Evolutionary conservation across 2,113 vertebrate species (phyloP), one percentile per base, ranked within the genome.

Genomic region (Psittacus erithacus): DNA sequence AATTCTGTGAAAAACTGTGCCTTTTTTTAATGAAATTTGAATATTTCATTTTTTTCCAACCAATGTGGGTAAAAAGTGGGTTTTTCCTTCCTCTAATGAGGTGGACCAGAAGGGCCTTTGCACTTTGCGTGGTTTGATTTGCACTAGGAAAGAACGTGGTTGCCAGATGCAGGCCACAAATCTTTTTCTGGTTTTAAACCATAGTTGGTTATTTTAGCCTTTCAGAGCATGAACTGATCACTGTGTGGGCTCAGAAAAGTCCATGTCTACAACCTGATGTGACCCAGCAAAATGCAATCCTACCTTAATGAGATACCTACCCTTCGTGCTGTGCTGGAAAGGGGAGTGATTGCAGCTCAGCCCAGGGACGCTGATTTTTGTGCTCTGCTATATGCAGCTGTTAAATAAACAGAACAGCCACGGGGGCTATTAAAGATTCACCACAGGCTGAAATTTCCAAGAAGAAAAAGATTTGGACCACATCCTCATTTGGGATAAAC

Each of bases 71-170:
- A 93, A 89, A 91, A 94, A 85, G 8, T 11, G 24, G 18, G 38
- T 39, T 89, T 96, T 94, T 93, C 86, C 70, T 86, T 96, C 92
- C 92, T 67, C 86, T 89, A 69, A 87, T 38, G 69, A 92, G 87
- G 12, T 79, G 88, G 92, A 93, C 62, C 57, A 91, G 49, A 82
- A 93, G n/a, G 31, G 41, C 74, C 77, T 82, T 87, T 85, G 65
- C 71, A 33, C 22, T 41, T 25, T 43, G 65, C 2, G 57, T 79
- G 77, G 81, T 73, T 91, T 95, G 92, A 97, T 96, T 96, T 96
- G 92, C 88, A 94, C 92, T 93, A 83, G 47, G 65, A 86, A 93
- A 86, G 19, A 92, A 88, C 0, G 3, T 27, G 64, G 41, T 76
- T 84, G 47, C n/a, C 73, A 86, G 49, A 73, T 1, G 4, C 49